Conservation (phyloP, 2,888 invertebrate genomes). For the Eulithis prunata region DNA sequence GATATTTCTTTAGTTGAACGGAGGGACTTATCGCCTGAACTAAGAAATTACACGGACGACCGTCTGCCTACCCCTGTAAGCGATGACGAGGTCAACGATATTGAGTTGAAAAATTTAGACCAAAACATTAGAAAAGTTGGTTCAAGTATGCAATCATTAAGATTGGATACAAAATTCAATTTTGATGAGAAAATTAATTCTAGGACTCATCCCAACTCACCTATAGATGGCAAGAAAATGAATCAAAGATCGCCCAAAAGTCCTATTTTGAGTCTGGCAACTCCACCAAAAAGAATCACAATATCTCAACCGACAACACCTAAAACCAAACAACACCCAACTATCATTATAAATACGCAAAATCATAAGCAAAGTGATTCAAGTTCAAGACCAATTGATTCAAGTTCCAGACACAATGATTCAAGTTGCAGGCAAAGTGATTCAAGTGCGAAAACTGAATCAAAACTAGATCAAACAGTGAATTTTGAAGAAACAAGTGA, state of each 20-base stretch:
- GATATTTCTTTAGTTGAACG: conserved; percentile 52
- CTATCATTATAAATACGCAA: conserved; percentile 18
- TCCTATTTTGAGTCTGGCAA: conserved; percentile 3
- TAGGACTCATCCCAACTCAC: conserved; percentile 2
- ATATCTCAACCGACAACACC: conserved; percentile 1
- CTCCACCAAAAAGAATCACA: conserved; percentile 19
- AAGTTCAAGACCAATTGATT: not conserved
- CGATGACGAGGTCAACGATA: conserved; percentile 53
- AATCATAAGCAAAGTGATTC: not conserved
- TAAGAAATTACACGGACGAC: conserved; percentile 60
- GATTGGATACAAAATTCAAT: not conserved
- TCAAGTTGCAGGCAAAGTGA: conserved; percentile 4
- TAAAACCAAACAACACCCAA: conserved; percentile 7
- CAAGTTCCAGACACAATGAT: not conserved
- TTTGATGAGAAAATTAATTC: conserved; percentile 14
- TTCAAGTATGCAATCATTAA: conserved; percentile 13
- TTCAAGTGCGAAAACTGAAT: conserved; percentile 10
- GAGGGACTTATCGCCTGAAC: conserved; percentile 56
- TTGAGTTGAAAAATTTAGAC: conserved; percentile 1
- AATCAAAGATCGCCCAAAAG: conserved; percentile 5
- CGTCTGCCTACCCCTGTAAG: conserved; percentile 57
- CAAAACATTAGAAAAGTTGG: conserved; percentile 21
- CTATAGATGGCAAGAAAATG: not conserved
- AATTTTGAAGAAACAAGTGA: conserved; percentile 35
- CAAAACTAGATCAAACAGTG: conserved; percentile 16